Percentiles rank a stretch among this genome's conserved stretches.
phyloP scores from a whole-genome alignment of 2,797 vertebrate species.

The Acipenser transmontanus region DNA sequence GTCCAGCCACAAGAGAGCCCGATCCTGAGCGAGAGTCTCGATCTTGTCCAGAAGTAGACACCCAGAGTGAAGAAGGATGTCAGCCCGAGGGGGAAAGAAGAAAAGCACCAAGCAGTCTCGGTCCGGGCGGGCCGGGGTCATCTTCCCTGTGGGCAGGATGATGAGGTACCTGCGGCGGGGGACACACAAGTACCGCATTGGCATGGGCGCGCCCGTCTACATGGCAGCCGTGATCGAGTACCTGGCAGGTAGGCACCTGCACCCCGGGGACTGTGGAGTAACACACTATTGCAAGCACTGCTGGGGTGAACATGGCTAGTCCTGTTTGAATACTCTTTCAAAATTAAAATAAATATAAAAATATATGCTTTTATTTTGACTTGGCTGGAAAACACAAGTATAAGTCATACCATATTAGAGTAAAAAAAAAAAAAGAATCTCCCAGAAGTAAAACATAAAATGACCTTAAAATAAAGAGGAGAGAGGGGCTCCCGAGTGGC shows the following conservation, averaged over 20 bases:
- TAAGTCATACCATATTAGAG: too few relatives aligned
- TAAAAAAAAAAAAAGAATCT: too few relatives aligned
- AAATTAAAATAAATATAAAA: too few relatives aligned
- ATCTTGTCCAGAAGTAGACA: not conserved
- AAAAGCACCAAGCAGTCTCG: conserved; percentile 93
- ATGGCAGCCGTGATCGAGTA: conserved; percentile 98
- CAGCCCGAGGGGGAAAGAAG: conserved; percentile 94
- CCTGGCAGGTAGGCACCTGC: conserved; percentile 72
- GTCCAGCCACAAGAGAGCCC: not conserved
- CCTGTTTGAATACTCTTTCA: too few relatives aligned
- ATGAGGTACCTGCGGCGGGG: conserved; percentile 95
- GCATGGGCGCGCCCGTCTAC: conserved; percentile 91
- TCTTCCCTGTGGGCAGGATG: conserved; percentile 94
- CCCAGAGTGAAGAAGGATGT: conserved; percentile 64
- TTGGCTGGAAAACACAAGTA: too few relatives aligned
- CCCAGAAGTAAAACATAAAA: too few relatives aligned
- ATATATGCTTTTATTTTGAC: too few relatives aligned
- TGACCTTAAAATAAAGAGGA: too few relatives aligned
- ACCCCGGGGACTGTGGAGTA: not conserved
- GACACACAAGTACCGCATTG: conserved; percentile 94
- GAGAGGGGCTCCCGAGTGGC: too few relatives aligned
- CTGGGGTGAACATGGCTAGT: not conserved
- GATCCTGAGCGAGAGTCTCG: not conserved
- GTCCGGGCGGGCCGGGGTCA: conserved; percentile 84
- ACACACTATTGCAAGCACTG: not conserved